Base-by-base conservation (phyloP, 2,113 vertebrate genomes). In the Cyprinodon tularosa region DNA sequence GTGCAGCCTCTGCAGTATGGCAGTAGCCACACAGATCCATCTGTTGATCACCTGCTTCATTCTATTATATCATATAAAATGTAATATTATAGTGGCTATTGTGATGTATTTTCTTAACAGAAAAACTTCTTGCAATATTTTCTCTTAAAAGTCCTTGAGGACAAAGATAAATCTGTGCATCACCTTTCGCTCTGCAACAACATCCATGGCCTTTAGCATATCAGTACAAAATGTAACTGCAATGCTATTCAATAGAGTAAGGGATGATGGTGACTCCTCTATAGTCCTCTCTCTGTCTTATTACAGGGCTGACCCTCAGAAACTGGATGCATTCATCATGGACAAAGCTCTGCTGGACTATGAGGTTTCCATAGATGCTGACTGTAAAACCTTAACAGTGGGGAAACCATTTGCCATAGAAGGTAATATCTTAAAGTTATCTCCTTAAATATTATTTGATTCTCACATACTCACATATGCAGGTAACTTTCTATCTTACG, bases 331-430 rank as follows among this genome's bases (percentile, higher is more conserved):
- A 59, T 99, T 99, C 90, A 99, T 99, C 88, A 99, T 99, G 98
- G 98, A 99, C 92, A 99, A 99, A 95, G 97, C 98, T n/a, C 96
- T 99, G 81, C 86, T 99, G 92, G 98, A 99, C 93, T 99, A 99
- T 67, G 97, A 99, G 91, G 97, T 99, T 48, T 99, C 97, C 61
- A 97, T 98, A 88, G 97, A 99, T 92, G 96, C 98, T 0, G 98
- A 99, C 91, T 99, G 98, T 90, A 98, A 98, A 90, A 96, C 97
- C 65, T 91, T 99, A 39, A 99, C 97, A 0, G 97, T 99, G 68
- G 98, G 98, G 63, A 99, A 99, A 83, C 98, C 98, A 1, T 99
- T 99, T 92, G 97, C 97, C 78, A 99, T 99, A 65, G 98, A 99
- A 98, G 98, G 98, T 92, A 86, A 85, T 38, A 17, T 44, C 36